Percentiles rank a stretch among this genome's conserved stretches.
Conservation (phyloP, 2,888 invertebrate species). For the Drosophila bunnanda region DNA sequence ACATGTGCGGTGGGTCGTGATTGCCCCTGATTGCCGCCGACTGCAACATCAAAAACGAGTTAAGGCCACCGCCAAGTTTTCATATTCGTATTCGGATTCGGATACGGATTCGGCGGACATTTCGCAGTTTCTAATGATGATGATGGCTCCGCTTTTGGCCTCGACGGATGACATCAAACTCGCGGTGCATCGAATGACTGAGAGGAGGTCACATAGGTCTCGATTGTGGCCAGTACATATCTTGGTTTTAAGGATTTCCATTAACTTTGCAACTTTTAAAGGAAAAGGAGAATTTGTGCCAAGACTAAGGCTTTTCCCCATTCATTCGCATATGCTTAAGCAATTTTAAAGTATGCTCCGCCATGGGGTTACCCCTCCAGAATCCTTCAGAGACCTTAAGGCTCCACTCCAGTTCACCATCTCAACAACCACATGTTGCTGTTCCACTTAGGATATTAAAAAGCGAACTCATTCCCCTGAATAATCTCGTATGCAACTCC, state of each 20-base stretch:
- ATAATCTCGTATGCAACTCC: conserved; percentile 30
- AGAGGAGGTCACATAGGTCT: conserved; percentile 27
- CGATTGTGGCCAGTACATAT: not conserved
- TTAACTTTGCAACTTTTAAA: no score
- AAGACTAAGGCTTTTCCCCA: not conserved
- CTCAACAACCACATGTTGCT: conserved; percentile 58
- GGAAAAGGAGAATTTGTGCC: not conserved
- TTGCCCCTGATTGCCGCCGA: conserved; percentile 50
- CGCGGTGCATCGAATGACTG: conserved; percentile 13
- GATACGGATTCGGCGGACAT: conserved; percentile 63
- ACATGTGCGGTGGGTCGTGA: conserved; percentile 35
- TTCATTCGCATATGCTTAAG: not conserved
- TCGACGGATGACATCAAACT: conserved; percentile 33
- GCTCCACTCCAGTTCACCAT: conserved; percentile 33
- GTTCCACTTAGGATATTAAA: conserved; percentile 70
- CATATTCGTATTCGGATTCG: not conserved
- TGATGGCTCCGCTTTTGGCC: conserved; percentile 53
- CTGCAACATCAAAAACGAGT: conserved; percentile 72
- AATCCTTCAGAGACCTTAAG: not conserved
- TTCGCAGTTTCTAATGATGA: conserved; percentile 78
- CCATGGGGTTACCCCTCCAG: not conserved
- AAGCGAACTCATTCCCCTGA: conserved; percentile 33
- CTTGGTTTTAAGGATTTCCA: not conserved
- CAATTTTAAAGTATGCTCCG: not conserved
- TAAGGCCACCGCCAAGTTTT: conserved; percentile 66